These are phyloP conservation scores for Procambarus clarkii DNA, from an alignment of 1,140 invertebrate genomes.

Conservation along the genomic window DNA sequence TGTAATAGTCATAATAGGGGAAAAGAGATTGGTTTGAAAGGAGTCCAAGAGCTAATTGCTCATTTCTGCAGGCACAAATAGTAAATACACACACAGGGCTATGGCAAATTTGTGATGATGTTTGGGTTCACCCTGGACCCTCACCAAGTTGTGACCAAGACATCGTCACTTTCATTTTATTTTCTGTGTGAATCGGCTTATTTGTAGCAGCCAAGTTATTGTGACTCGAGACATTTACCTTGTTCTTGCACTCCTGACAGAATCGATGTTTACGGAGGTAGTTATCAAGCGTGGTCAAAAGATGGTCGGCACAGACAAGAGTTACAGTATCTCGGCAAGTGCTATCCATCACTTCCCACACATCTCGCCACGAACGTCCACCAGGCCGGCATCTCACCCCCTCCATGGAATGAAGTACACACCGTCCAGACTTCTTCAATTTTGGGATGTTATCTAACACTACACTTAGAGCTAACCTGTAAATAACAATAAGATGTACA, in stretches of 20 bases:
- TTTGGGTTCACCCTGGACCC: too few species aligned
- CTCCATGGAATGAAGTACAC: slow-evolving; percentile 67
- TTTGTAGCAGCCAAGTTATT: too few species aligned
- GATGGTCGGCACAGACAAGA: slow-evolving; percentile 87
- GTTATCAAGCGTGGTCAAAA: slow-evolving; percentile 89
- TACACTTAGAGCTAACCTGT: slow-evolving; percentile 51
- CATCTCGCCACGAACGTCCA: slow-evolving; percentile 74
- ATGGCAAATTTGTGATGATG: too few species aligned
- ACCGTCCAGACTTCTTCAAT: slow-evolving; percentile 62
- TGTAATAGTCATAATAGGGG: too few species aligned
- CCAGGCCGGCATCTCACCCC: slow-evolving; percentile 59
- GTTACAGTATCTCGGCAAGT: slow-evolving; percentile 90
- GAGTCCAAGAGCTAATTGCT: too few species aligned
- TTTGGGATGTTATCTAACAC: slow-evolving; percentile 66
- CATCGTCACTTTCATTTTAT: too few species aligned
- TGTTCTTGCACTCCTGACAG: slow-evolving; percentile 68
- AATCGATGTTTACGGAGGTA: slow-evolving; percentile 92
- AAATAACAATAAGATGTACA: slow-evolving; percentile 80
- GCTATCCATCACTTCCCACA: slow-evolving; percentile 91
- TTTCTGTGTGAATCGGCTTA: too few species aligned
- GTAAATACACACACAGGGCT: too few species aligned
- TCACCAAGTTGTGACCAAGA: too few species aligned
- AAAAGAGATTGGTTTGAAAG: too few species aligned
- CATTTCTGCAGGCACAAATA: too few species aligned
- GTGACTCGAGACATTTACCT: slow-evolving; percentile 13